phyloP scores from a whole-genome alignment of 2,113 vertebrate genomes.

The Pao palembangensis region DNA sequence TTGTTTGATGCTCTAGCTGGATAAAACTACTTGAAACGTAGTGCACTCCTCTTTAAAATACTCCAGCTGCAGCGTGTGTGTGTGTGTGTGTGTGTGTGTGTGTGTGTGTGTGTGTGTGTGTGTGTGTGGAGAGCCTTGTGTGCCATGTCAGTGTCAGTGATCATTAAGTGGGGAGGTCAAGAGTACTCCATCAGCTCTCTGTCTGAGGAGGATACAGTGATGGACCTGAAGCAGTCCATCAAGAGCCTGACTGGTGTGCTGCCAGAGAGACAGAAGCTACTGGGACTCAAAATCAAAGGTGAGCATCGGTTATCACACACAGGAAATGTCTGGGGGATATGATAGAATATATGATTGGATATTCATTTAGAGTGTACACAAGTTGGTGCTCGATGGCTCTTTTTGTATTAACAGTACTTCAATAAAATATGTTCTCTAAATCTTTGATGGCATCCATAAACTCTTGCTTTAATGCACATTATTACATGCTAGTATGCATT shows the following conservation, averaged over 20 bases:
- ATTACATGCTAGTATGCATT: too few relatives aligned
- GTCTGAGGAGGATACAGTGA: slow-evolving; percentile 93
- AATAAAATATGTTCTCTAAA: too few relatives aligned
- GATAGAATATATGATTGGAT: too few relatives aligned
- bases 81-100: background rate
- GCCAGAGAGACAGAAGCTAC: slow-evolving; percentile 93
- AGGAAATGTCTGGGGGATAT: background rate
- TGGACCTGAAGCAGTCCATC: slow-evolving; percentile 96
- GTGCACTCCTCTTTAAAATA: slow-evolving; percentile 13
- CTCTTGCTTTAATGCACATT: too few relatives aligned
- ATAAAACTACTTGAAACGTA: slow-evolving; percentile 5
- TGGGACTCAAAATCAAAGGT: slow-evolving; percentile 98
- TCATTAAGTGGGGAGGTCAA: slow-evolving; percentile 98
- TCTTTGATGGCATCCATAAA: too few relatives aligned
- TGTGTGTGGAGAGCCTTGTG: slow-evolving; percentile 40
- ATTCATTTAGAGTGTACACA: too few relatives aligned
- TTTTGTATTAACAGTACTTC: too few relatives aligned
- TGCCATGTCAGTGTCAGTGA: slow-evolving; percentile 93
- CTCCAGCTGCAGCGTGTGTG: slow-evolving; percentile 24
- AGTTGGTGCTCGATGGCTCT: too few relatives aligned
- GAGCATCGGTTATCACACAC: slow-evolving; percentile 9
- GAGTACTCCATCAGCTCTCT: slow-evolving; percentile 94
- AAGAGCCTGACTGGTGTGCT: slow-evolving; percentile 94
- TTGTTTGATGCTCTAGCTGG: slow-evolving; percentile 21
- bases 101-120: slow-evolving; percentile 18